Percentiles rank a stretch among this genome's conserved stretches.
Conservation (phyloP, 2,888 invertebrate genomes). For the Timandra comae region DNA sequence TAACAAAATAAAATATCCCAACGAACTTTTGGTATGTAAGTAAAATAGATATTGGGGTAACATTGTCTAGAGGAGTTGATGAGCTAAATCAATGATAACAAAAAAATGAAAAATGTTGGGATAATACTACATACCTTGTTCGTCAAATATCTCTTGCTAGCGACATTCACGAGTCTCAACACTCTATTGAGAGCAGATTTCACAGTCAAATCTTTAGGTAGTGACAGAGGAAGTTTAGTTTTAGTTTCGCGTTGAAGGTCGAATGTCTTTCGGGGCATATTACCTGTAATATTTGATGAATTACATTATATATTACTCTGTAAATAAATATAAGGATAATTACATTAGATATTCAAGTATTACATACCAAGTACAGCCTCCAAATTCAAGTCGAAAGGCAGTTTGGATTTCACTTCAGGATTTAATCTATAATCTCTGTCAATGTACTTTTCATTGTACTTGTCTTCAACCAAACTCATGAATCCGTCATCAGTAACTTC, state of each 20-base stretch:
- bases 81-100: too few species aligned
- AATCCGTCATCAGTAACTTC: slow-evolving; percentile 91
- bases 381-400: slow-evolving; percentile 92
- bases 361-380: slow-evolving; percentile 88
- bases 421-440: slow-evolving; percentile 52
- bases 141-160: slow-evolving; percentile 95
- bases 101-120: too few species aligned
- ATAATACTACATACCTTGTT: slow-evolving; percentile 81
- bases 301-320: too few species aligned
- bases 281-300: too few species aligned
- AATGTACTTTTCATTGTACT: slow-evolving; percentile 57
- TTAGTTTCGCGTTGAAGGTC: slow-evolving; percentile 71
- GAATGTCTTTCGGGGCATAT: slow-evolving; percentile 78
- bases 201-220: slow-evolving; percentile 78
- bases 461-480: slow-evolving; percentile 81
- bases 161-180: slow-evolving; percentile 91
- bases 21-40: too few species aligned
- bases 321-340: too few species aligned
- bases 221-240: slow-evolving; percentile 64
- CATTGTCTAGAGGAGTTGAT: too few species aligned
- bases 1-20: neutral
- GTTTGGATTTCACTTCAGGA: slow-evolving; percentile 48
- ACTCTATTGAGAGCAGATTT: slow-evolving; percentile 85
- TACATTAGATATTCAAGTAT: slow-evolving; percentile 6
- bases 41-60: too few species aligned